Evolutionary conservation across 2,797 vertebrate species (phyloP).

Genomic region (Odontamblyopus rebecca): DNA sequence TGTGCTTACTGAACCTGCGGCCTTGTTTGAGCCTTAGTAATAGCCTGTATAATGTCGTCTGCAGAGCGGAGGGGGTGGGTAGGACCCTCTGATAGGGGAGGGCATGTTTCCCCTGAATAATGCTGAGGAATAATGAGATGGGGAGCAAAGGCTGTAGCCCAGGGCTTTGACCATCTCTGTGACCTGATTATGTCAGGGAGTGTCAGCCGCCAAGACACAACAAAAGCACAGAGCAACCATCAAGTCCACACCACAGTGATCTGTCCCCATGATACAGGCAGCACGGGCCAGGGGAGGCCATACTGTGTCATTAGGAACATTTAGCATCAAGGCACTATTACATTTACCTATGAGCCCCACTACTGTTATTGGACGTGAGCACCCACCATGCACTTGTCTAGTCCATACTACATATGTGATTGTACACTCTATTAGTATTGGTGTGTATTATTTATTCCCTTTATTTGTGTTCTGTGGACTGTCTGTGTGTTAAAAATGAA

Average conservation of each 20-base stretch:
- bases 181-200: conserved; percentile 91
- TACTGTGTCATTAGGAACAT: conserved; percentile 84
- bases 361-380: conserved; percentile 29
- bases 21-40: conserved; percentile 58
- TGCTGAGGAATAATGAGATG: conserved; percentile 85
- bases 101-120: conserved; percentile 84
- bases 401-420: background rate
- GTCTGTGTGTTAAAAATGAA: conserved; percentile 67
- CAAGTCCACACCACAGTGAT: conserved; percentile 84
- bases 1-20: conserved; percentile 60
- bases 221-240: conserved; percentile 86
- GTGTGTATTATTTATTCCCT: background rate
- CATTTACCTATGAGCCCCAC: conserved; percentile 22
- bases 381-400: background rate
- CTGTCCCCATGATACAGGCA: conserved; percentile 78
- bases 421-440: background rate
- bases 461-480: conserved; percentile 9
- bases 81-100: conserved; percentile 68
- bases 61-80: conserved; percentile 25
- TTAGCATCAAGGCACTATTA: conserved; percentile 79
- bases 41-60: conserved; percentile 69
- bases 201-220: conserved; percentile 88
- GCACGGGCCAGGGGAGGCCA: conserved; percentile 79
- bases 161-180: conserved; percentile 87
- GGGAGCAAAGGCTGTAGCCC: conserved; percentile 83